phyloP scores from a whole-genome alignment of 1,140 invertebrate genomes.

The Contarinia nasturtii region DNA sequence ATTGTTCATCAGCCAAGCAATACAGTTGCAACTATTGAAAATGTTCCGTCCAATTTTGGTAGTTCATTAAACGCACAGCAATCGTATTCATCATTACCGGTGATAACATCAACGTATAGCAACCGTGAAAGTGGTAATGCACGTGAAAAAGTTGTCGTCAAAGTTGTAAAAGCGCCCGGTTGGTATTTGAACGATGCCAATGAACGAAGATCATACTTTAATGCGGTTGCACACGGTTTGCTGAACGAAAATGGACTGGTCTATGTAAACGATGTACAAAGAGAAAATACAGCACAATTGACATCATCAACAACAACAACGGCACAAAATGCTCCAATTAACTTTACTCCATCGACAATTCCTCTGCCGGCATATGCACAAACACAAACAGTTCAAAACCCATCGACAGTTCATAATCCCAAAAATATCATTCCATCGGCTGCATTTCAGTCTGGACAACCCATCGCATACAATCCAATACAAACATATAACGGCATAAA shows the following conservation, averaged over 20 bases:
- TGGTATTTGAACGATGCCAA: constrained; percentile 1
- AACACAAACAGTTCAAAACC: too few relatives aligned
- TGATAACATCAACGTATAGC: neutral
- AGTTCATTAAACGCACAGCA: too few relatives aligned
- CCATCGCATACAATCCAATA: too few relatives aligned
- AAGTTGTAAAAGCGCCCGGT: neutral
- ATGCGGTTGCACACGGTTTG: neutral
- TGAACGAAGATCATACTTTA: neutral
- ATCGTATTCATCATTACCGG: too few relatives aligned
- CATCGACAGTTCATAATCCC: too few relatives aligned
- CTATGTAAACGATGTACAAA: constrained; percentile 1
- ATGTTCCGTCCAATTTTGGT: too few relatives aligned
- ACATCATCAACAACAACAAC: neutral
- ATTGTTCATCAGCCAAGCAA: neutral
- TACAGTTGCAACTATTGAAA: neutral
- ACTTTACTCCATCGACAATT: too few relatives aligned
- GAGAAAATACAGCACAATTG: neutral
- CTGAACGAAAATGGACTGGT: neutral
- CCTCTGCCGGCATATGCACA: too few relatives aligned
- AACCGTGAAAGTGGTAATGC: neutral
- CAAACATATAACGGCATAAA: too few relatives aligned
- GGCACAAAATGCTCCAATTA: too few relatives aligned
- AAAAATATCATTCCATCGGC: too few relatives aligned
- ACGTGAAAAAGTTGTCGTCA: neutral
- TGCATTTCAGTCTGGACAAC: too few relatives aligned